These are phyloP conservation scores for Campoplex nolae DNA, from an alignment of 2,888 invertebrate species.

Conservation along the genomic window DNA sequence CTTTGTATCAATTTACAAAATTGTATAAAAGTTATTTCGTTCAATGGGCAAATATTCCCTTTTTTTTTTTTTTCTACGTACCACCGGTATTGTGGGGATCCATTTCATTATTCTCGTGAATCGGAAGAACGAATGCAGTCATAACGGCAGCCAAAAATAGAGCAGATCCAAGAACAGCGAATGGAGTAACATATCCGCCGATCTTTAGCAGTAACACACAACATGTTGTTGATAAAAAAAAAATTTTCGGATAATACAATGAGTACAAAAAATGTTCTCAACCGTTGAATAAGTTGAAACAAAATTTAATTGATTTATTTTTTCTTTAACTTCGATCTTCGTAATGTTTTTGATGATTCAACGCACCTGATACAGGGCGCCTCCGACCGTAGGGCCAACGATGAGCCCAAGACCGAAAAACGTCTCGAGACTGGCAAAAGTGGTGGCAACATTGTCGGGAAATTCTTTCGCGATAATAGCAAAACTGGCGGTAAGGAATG, in stretches of 20 bases:
- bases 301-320: not conserved
- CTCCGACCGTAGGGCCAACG: conserved; percentile 96
- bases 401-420: conserved; percentile 95
- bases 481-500: conserved; percentile 94
- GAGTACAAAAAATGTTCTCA: not conserved
- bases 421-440: conserved; percentile 94
- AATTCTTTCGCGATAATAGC: conserved; percentile 95
- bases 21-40: not conserved
- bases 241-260: not conserved
- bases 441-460: conserved; percentile 93
- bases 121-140: conserved; percentile 90
- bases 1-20: not conserved
- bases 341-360: not conserved
- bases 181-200: conserved; percentile 93
- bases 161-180: conserved; percentile 91
- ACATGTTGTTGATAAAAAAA: not conserved
- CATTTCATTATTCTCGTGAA: conserved; percentile 87
- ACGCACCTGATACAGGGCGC: conserved; percentile 90
- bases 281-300: too few species aligned
- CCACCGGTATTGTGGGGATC: conserved; percentile 86
- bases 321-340: not conserved
- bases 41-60: not conserved
- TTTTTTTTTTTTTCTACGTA: conserved; percentile 82
- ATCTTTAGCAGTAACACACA: conserved; percentile 80
- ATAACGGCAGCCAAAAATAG: conserved; percentile 91